These are phyloP conservation scores for Timema podura DNA, from an alignment of 2,888 invertebrate species.

Conservation along the genomic window DNA sequence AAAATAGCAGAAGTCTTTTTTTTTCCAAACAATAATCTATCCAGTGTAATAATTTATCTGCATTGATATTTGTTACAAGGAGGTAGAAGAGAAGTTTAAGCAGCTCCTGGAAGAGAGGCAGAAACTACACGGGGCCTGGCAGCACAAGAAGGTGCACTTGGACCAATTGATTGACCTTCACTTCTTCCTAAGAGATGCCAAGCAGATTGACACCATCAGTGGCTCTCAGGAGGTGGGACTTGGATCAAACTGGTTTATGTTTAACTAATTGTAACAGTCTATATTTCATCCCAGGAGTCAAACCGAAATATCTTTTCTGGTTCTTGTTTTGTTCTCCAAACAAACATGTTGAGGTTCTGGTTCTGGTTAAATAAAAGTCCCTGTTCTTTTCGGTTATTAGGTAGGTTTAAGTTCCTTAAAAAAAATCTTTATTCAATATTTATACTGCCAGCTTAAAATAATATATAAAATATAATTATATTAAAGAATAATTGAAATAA, in stretches of 20 bases:
- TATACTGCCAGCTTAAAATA: no score
- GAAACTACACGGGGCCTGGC: slow-evolving; percentile 79
- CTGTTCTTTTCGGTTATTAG: neutral
- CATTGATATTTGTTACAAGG: slow-evolving; percentile 38
- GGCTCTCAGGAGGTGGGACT: slow-evolving; percentile 68
- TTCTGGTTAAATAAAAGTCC: no score
- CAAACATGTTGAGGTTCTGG: neutral
- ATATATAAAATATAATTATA: no score
- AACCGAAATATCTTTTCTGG: slow-evolving; percentile 37
- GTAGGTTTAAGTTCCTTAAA: no score
- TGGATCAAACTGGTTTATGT: neutral
- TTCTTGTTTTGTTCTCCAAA: slow-evolving; percentile 16
- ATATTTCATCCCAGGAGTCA: slow-evolving; percentile 13
- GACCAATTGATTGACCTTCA: slow-evolving; percentile 91
- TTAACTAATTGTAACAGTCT: neutral
- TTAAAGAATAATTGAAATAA: no score
- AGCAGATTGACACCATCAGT: slow-evolving; percentile 84
- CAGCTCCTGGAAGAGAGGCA: slow-evolving; percentile 75
- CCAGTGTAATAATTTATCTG: no score
- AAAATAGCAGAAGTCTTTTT: no score
- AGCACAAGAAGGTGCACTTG: slow-evolving; percentile 78
- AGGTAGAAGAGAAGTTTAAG: slow-evolving; percentile 75
- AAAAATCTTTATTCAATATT: no score
- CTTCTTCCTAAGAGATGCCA: slow-evolving; percentile 90
- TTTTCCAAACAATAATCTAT: no score